Conservation (phyloP, 2,113 vertebrate species). For the Eurystomus gularis region DNA sequence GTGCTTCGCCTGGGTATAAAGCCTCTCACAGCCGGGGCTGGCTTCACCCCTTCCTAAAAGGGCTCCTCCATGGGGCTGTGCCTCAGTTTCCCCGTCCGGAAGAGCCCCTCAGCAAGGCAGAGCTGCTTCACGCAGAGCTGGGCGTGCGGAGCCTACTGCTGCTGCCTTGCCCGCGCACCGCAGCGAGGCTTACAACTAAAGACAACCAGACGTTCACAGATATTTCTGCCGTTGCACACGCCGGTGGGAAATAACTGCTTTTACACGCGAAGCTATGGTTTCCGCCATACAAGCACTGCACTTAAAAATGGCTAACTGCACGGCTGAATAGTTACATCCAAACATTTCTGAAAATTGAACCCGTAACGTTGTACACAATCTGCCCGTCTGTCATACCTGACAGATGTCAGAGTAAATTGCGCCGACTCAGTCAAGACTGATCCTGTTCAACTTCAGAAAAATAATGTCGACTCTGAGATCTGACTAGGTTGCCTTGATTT, state of each 20-base stretch:
- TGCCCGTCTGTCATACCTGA: neutral
- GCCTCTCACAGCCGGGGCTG: accelerated
- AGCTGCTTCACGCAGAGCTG: neutral
- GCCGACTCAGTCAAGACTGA: accelerated
- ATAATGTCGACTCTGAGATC: neutral
- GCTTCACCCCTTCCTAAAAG: accelerated
- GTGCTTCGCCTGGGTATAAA: accelerated
- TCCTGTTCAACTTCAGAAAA: neutral
- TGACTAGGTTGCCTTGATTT: neutral
- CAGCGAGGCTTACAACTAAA: neutral
- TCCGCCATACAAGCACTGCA: neutral
- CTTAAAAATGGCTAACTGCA: neutral
- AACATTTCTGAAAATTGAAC: neutral
- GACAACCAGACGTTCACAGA: neutral
- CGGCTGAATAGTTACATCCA: neutral
- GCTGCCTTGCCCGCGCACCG: neutral
- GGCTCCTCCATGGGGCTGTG: accelerated
- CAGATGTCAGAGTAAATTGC: neutral
- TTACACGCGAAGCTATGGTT: neutral
- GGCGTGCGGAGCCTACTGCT: accelerated
- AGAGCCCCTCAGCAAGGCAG: too few relatives aligned
- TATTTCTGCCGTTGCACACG: accelerated
- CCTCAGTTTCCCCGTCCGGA: neutral
- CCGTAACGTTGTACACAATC: neutral
- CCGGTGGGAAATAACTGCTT: neutral